Base-by-base conservation (phyloP, 2,113 vertebrate species). In the Oryzias curvinotus region DNA sequence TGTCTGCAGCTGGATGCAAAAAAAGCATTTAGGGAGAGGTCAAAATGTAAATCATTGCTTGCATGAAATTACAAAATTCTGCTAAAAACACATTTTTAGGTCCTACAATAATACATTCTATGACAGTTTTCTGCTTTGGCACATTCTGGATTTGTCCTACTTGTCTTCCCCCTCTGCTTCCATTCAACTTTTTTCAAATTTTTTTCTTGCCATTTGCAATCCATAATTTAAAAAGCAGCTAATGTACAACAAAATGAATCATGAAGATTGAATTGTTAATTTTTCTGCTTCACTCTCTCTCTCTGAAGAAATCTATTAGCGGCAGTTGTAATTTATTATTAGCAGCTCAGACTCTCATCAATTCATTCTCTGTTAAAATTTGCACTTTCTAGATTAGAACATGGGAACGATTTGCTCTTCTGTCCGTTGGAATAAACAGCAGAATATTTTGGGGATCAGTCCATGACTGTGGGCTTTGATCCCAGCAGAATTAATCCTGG, bases 401-500 rank as follows among this genome's bases (percentile, higher is more conserved):
- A 56, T 68, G 44, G 61, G 52, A 66, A 51, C 4, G 42, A 52
- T 36, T 52, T 55, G 45, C 28, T 30, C 25, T 18, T 57, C n/a
- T 60, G 58, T 64, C 55, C 50, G 56, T 8, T 19, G 54, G 52
- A 67, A 48, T 43, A 52, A 72, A 53, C 42, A 69, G 36, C 62
- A 46, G 52, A 45, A 71, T 73, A 65, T 73, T 78, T 57, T 45
- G 43, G 58, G 62, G 56, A 56, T 58, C 21, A 3, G 48, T 83
- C 57, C 61, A 42, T 46, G 61, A 62, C 64, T 47, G 65, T 62
- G 44, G 14, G 68, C 68, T 77, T 63, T 71, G 61, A 84, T 81
- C 67, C 70, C 65, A 68, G 57, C 50, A 75, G 76, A 77, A 65
- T 82, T 81, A 80, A 77, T 84, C 73, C 78, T 65, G 36, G 25